Percentiles rank a stretch among this genome's conserved stretches.
Conservation (phyloP, 2,888 invertebrate species). For the Rhimphoctona megacephalus region DNA sequence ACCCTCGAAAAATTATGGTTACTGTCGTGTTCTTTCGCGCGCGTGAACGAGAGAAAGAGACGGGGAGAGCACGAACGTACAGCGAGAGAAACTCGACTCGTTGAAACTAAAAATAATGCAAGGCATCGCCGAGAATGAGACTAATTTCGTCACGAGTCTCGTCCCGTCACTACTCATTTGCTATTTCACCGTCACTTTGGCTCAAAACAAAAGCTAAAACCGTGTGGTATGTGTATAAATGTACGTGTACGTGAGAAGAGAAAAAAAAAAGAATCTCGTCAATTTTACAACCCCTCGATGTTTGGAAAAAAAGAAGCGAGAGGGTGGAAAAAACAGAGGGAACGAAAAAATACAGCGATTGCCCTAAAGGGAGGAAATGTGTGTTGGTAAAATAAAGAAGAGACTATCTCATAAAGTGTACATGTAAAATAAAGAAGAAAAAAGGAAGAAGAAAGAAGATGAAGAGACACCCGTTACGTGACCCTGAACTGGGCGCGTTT, state of each 20-base stretch:
- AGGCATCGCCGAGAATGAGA: constrained; percentile 74
- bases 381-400: constrained; percentile 36
- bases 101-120: constrained; percentile 82
- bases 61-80: constrained; percentile 73
- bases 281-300: constrained; percentile 54
- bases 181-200: constrained; percentile 37
- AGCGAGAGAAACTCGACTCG: constrained; percentile 58
- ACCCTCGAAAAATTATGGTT: constrained; percentile 82
- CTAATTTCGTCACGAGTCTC: constrained; percentile 79
- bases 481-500: constrained; percentile 71
- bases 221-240: no score
- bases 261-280: constrained; percentile 38
- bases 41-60: constrained; percentile 50
- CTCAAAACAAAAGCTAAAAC: constrained; percentile 44
- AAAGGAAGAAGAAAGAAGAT: constrained; percentile 27
- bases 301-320: not conserved
- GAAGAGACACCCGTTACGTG: constrained; percentile 74
- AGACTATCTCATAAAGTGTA: constrained; percentile 47
- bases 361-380: constrained; percentile 5
- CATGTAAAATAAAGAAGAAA: constrained; percentile 20
- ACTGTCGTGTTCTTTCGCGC: constrained; percentile 73
- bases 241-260: constrained; percentile 6
- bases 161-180: constrained; percentile 58
- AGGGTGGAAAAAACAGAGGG: constrained; percentile 13
- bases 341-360: constrained; percentile 20